Conservation (phyloP, 2,113 vertebrate genomes). For the Girardinichthys multiradiatus region DNA sequence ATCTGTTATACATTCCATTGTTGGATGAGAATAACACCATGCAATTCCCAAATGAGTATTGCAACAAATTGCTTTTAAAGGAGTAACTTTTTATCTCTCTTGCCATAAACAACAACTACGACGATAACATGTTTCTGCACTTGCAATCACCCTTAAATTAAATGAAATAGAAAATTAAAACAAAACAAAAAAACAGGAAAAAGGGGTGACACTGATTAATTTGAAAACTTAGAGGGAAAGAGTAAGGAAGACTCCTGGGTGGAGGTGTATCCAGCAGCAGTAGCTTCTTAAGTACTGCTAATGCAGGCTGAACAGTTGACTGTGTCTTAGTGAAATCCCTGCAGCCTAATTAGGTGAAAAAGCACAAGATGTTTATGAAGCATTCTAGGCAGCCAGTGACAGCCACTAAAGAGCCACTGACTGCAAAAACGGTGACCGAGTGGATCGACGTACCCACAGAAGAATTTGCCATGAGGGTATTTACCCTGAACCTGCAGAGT, state of each 20-base stretch:
- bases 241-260: slow-evolving; percentile 1
- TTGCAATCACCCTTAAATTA: slow-evolving; percentile 4
- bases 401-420: slow-evolving; percentile 78
- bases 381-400: slow-evolving; percentile 68
- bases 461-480: slow-evolving; percentile 69
- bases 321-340: slow-evolving; percentile 75
- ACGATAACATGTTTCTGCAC: neutral
- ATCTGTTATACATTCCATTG: slow-evolving; percentile 3
- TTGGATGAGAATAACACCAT: slow-evolving; percentile 12
- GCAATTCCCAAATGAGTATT: slow-evolving; percentile 1
- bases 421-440: slow-evolving; percentile 70
- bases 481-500: slow-evolving; percentile 73
- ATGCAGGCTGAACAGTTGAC: slow-evolving; percentile 32
- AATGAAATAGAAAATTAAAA: neutral
- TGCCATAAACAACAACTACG: slow-evolving; percentile 17
- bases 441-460: slow-evolving; percentile 65
- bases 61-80: slow-evolving; percentile 21
- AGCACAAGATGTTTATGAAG: slow-evolving; percentile 80
- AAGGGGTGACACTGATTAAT: slow-evolving; percentile 14
- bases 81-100: slow-evolving; percentile 16
- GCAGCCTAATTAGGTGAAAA: slow-evolving; percentile 82
- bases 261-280: slow-evolving; percentile 6
- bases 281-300: slow-evolving; percentile 23
- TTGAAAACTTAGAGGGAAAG: neutral
- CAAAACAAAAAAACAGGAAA: neutral